These are phyloP conservation scores for Aspiorhynchus laticeps DNA, from an alignment of 2,113 vertebrate species.

Conservation along the genomic window DNA sequence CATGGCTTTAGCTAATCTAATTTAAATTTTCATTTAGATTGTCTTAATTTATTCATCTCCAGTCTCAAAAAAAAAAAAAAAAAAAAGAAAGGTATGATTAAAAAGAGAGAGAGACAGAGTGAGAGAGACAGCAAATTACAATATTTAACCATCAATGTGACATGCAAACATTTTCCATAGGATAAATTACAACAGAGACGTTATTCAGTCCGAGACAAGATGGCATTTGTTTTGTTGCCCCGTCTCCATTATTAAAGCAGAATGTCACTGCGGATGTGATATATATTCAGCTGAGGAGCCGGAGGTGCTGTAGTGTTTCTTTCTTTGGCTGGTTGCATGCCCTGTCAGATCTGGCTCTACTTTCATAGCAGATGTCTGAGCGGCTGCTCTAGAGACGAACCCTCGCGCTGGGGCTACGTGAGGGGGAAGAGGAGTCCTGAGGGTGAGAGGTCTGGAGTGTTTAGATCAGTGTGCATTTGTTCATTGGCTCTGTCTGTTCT, in stretches of 20 bases:
- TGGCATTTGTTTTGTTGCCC: conserved; percentile 54
- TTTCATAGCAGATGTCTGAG: conserved; percentile 49
- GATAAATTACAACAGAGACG: conserved; percentile 41
- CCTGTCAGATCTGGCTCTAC: conserved; percentile 52
- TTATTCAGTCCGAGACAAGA: conserved; percentile 41
- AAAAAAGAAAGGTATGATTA: too few species aligned
- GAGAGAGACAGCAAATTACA: conserved; percentile 37
- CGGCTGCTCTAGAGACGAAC: conserved; percentile 46
- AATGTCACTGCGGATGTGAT: conserved; percentile 53
- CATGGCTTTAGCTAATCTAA: conserved; percentile 23
- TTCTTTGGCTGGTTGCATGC: conserved; percentile 21
- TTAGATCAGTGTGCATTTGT: conserved; percentile 31
- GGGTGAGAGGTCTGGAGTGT: conserved; percentile 32
- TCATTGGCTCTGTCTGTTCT: conserved; percentile 13
- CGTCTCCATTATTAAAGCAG: conserved; percentile 52
- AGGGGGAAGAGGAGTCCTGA: conserved; percentile 28
- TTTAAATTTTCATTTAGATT: conserved; percentile 46
- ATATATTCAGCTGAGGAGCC: conserved; percentile 45
- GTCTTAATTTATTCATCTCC: conserved; percentile 46
- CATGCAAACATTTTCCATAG: conserved; percentile 29
- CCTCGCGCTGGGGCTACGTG: conserved; percentile 36
- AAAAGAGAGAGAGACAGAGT: not conserved
- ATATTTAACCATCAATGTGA: conserved; percentile 27
- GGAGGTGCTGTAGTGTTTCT: conserved; percentile 28
- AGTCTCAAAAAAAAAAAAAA: conserved; percentile 17